phyloP scores from a whole-genome alignment of 2,113 vertebrate species.

The Holacanthus passer region DNA sequence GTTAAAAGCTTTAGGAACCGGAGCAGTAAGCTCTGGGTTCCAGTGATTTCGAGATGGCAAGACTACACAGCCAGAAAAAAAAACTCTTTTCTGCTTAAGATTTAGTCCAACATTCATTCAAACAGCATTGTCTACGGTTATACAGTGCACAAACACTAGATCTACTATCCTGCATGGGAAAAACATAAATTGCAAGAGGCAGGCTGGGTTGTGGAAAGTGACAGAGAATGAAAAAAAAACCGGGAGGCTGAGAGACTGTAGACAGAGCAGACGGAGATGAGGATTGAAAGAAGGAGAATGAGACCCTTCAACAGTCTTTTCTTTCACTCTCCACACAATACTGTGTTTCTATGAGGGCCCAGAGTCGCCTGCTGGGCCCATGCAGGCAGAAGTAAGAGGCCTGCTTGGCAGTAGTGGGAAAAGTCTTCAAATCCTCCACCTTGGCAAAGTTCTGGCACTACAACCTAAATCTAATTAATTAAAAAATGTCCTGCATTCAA shows the following conservation, averaged over 20 bases:
- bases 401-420: slow-evolving; percentile 40
- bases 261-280: slow-evolving; percentile 55
- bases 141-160: slow-evolving; percentile 12
- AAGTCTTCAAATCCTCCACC: slow-evolving; percentile 23
- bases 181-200: slow-evolving; percentile 38
- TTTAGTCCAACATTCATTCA: slow-evolving; percentile 32
- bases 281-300: slow-evolving; percentile 60
- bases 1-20: slow-evolving; percentile 24
- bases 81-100: slow-evolving; percentile 29
- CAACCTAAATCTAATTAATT: background rate
- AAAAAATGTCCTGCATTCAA: background rate
- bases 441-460: background rate
- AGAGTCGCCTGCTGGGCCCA: slow-evolving; percentile 75
- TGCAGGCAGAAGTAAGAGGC: slow-evolving; percentile 66
- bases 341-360: slow-evolving; percentile 79
- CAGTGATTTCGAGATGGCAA: slow-evolving; percentile 31
- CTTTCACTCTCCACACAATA: slow-evolving; percentile 74
- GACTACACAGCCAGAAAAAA: slow-evolving; percentile 17
- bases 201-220: slow-evolving; percentile 8
- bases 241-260: slow-evolving; percentile 2
- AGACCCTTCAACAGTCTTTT: slow-evolving; percentile 64
- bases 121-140: background rate
- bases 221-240: slow-evolving; percentile 14
- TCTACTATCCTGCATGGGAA: slow-evolving; percentile 25
- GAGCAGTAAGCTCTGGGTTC: slow-evolving; percentile 31